A percentile compares a stretch with the other conserved stretches of the same genome.
Conservation (phyloP, 2,113 vertebrate genomes). For the Hypocryptadius cinnamomeus region DNA sequence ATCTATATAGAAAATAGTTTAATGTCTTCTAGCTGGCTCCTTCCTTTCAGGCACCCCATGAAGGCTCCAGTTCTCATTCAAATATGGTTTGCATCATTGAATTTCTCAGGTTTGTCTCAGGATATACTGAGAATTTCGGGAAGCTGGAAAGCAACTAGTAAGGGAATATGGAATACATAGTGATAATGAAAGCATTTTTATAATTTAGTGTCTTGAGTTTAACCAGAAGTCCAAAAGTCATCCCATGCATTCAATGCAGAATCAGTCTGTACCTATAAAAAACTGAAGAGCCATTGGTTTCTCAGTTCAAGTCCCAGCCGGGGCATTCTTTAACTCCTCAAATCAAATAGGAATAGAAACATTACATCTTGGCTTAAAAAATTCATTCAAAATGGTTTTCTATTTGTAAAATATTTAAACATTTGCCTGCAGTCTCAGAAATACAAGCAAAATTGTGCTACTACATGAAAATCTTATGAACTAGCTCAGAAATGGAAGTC, state of each 20-base stretch:
- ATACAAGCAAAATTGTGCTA: conserved; percentile 18
- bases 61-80: not conserved
- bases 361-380: conserved; percentile 29
- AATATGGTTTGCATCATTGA: not conserved
- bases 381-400: conserved; percentile 19
- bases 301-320: not conserved
- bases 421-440: not conserved
- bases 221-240: not conserved
- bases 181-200: not conserved
- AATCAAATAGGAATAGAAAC: conserved; percentile 4
- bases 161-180: not conserved
- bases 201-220: not conserved
- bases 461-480: conserved; percentile 38
- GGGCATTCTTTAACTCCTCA: not conserved
- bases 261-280: not conserved
- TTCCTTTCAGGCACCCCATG: not conserved
- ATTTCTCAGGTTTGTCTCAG: not conserved
- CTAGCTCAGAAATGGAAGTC: not conserved
- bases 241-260: not conserved
- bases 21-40: not conserved
- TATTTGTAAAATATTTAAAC: conserved; percentile 59
- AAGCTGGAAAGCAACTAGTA: not conserved
- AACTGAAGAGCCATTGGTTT: not conserved
- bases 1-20: not conserved
- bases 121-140: not conserved